A percentile compares a stretch with the other conserved stretches of the same genome.
phyloP scores from a whole-genome alignment of 1,140 invertebrate genomes.

The Musca vetustissima region DNA sequence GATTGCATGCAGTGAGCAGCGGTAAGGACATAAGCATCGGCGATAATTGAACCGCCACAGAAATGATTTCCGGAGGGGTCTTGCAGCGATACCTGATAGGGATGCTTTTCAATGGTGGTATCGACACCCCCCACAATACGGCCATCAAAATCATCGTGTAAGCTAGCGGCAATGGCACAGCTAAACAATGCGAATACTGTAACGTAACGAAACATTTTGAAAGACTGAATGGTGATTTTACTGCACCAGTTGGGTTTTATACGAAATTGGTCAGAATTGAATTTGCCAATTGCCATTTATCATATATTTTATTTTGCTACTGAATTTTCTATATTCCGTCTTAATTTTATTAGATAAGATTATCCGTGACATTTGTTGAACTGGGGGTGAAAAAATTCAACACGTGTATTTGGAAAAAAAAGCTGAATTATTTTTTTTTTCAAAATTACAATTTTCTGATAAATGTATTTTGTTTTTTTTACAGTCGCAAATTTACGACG shows the following conservation, averaged over 20 bases:
- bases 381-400: no score
- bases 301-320: no score
- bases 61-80: conserved; percentile 40
- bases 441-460: no score
- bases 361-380: no score
- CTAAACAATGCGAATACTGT: conserved; percentile 12
- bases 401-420: no score
- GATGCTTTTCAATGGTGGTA: conserved; percentile 36
- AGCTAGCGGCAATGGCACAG: not conserved
- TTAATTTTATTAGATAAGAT: no score
- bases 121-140: conserved; percentile 28
- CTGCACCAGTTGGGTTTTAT: not conserved
- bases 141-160: conserved; percentile 23
- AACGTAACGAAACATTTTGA: conserved; percentile 33
- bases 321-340: no score
- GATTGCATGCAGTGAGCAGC: conserved; percentile 63
- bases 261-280: not conserved
- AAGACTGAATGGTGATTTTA: not conserved
- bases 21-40: conserved; percentile 55
- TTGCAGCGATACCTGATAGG: conserved; percentile 44
- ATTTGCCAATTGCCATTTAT: not conserved
- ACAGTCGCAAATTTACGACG: no score
- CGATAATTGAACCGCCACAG: conserved; percentile 64
- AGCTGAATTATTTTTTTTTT: no score
- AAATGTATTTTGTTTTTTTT: no score